These are phyloP conservation scores for Metopia argyrocephala DNA, from an alignment of 2,888 invertebrate species.

Conservation along the genomic window DNA sequence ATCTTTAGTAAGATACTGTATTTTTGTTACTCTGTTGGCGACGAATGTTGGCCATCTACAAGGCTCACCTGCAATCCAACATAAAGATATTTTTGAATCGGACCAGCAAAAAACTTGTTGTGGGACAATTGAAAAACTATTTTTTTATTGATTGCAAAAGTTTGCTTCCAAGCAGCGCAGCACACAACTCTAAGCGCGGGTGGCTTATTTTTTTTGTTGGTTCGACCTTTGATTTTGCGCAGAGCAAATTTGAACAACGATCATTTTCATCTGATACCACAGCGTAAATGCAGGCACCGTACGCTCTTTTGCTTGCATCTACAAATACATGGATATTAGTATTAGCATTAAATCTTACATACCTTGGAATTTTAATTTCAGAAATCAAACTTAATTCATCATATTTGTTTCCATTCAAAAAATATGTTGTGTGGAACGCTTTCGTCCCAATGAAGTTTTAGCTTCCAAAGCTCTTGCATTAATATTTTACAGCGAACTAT, in stretches of 20 bases:
- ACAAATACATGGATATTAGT: conserved; percentile 47
- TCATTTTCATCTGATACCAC: neutral
- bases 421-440: conserved; percentile 32
- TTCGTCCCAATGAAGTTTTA: conserved; percentile 55
- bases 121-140: neutral
- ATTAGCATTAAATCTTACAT: conserved; percentile 16
- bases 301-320: conserved; percentile 47
- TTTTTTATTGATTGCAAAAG: neutral
- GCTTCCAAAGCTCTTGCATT: conserved; percentile 46
- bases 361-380: conserved; percentile 38
- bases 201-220: conserved; percentile 31
- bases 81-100: conserved; percentile 21
- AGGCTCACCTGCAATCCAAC: conserved; percentile 19
- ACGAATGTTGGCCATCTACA: conserved; percentile 25
- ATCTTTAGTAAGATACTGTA: neutral
- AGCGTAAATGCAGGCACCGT: conserved; percentile 45
- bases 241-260: neutral
- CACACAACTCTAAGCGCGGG: conserved; percentile 44
- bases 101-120: conserved; percentile 29
- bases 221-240: conserved; percentile 35
- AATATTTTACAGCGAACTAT: conserved; percentile 51
- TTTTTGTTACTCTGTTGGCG: conserved; percentile 34
- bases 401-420: conserved; percentile 19
- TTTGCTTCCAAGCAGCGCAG: conserved; percentile 27
- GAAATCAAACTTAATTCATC: neutral